phyloP scores from a whole-genome alignment of 2,888 invertebrate species.

The Microplitis deprimator region DNA sequence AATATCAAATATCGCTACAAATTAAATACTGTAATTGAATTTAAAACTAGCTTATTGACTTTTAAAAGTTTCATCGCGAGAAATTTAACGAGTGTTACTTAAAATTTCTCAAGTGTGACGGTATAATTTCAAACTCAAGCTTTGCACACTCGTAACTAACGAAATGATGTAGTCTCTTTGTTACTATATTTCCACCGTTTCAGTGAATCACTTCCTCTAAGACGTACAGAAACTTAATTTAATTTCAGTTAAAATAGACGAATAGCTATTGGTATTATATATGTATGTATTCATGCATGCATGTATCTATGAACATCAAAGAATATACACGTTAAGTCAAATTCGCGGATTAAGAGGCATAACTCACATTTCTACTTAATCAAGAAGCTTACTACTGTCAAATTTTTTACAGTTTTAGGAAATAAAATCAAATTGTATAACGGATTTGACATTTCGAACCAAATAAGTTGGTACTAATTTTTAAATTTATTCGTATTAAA shows the following conservation, averaged over 20 bases:
- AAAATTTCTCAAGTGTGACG: conserved; percentile 15
- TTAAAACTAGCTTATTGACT: neutral
- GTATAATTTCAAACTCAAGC: conserved; percentile 33
- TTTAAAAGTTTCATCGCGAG: neutral
- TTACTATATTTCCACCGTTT: conserved; percentile 17
- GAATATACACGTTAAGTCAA: neutral
- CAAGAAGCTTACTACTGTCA: too few species aligned
- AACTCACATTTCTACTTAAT: neutral
- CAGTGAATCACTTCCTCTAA: conserved; percentile 12
- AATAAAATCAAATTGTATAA: too few species aligned
- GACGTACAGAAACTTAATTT: conserved; percentile 20
- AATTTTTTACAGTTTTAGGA: too few species aligned
- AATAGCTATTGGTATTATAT: conserved; percentile 7
- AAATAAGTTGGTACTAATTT: too few species aligned
- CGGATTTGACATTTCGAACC: too few species aligned
- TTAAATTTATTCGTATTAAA: too few species aligned
- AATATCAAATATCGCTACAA: neutral
- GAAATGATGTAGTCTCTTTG: conserved; percentile 6
- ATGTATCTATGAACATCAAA: neutral
- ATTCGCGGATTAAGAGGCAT: neutral
- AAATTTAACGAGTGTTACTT: conserved; percentile 10
- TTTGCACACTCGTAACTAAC: conserved; percentile 23
- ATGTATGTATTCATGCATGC: neutral
- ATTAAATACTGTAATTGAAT: neutral
- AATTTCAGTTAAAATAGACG: conserved; percentile 21